phyloP scores from a whole-genome alignment of 2,797 vertebrate species.

The Decapterus maruadsi region DNA sequence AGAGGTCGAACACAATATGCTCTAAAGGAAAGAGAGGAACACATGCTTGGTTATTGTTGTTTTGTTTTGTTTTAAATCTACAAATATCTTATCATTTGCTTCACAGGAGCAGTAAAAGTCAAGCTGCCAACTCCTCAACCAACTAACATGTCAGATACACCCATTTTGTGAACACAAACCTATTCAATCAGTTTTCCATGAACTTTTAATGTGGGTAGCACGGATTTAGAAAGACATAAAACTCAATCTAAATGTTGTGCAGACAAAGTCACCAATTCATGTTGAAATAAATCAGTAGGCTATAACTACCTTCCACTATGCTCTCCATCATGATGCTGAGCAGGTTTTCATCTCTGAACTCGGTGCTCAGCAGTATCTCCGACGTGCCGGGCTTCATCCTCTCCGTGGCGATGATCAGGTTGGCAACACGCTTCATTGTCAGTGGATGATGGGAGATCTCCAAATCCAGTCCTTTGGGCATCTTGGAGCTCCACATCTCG shows the following conservation, averaged over 20 bases:
- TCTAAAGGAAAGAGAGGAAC: slow-evolving; percentile 44
- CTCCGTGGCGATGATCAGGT: slow-evolving; percentile 77
- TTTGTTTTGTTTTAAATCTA: not conserved
- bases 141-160: not conserved
- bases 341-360: slow-evolving; percentile 70
- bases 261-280: no score
- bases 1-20: not conserved
- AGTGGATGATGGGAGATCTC: slow-evolving; percentile 63
- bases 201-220: no score
- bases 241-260: no score
- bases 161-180: no score
- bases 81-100: not conserved
- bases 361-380: slow-evolving; percentile 28
- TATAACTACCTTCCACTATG: slow-evolving; percentile 72
- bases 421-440: slow-evolving; percentile 62
- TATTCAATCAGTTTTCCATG: no score
- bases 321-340: slow-evolving; percentile 70
- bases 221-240: no score
- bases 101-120: not conserved
- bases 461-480: slow-evolving; percentile 66
- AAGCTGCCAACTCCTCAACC: not conserved
- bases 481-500: slow-evolving; percentile 24
- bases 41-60: not conserved
- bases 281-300: no score
- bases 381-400: slow-evolving; percentile 43